Evolutionary conservation across 2,113 vertebrate genomes (phyloP), one percentile per base, ranked within the genome.

Genomic region (Campylomormyrus numenius): DNA sequence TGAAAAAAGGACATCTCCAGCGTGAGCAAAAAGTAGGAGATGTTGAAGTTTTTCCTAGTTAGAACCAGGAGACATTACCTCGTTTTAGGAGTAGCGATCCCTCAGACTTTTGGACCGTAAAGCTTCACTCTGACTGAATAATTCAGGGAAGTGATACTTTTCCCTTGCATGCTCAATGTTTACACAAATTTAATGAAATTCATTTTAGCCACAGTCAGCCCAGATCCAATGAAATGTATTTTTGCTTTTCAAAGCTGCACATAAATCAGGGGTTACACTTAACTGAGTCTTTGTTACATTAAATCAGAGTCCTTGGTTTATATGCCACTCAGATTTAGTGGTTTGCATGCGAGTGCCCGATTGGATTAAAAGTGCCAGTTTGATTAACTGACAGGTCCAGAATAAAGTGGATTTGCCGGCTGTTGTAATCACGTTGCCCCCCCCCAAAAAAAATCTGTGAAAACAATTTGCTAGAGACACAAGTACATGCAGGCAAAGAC

Each of bases 331-430:
- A 80, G 74, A 35, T 80, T 46, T 85, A 85, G 83, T 85, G 83
- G 83, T 48, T 45, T 85, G 45, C 39, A 85, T 85, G 42, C 45
- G 39, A 85, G 83, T 48, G 45, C 83, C 83, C 9, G 83, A 80
- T 46, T 45, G 45, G 83, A 85, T 48, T 85, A 85, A 85, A 85
- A 85, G 39, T 85, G 83, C 42, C 95, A 95, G 95, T 93, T 93
- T 96, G 95, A 94, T 92, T 89, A 91, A 92, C 92, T 88, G n/a
- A 89, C 66, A 90, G 53, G 58, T 48, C 83, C 39, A 85, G 45
- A 85, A 85, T 48, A 46, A 85, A 85, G 83, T 24, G 39, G 83
- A 48, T 85, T 85, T 85, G 83, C 35, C 42, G 83, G 83, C 39
- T 85, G 83, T 85, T 85, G 39, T 85, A 53, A 27, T 53, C 27